Base-by-base conservation (phyloP, 2,113 vertebrate species). In the Grantiella picta region DNA sequence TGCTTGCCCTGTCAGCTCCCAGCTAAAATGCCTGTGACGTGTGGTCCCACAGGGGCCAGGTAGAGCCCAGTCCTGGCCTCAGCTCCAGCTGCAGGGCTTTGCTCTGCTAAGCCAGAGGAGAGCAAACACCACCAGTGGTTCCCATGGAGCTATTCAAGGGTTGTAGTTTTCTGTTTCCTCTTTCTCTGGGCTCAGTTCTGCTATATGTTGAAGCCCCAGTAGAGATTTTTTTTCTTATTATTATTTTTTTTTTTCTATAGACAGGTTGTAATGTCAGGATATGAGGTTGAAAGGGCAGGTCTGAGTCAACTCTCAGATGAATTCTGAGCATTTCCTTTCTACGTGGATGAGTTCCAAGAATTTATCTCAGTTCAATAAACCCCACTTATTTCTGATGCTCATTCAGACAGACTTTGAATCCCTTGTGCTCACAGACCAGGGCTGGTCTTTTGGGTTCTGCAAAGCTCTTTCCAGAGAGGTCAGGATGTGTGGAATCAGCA, bases 281-380 rank as follows among this genome's bases (percentile, higher is more conserved):
- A 56, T 69, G 84, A 90, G 72, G 85, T 75, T 94, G 90, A 95
- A 95, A 94, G 92, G 78, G 66, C 87, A 93, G 71, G 64, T 86
- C 85, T 86, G 92, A 95, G 85, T 94, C 87, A 95, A 88, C 47
- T 80, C 93, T 90, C 68, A 2, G 54, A 57, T 95, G 92, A 94
- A 91, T 95, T 93, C 75, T 70, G 87, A 95, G 75, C 72, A 87
- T 95, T 96, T 96, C 94, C 87, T 92, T 95, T 95, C 84, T 53
- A 54, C 1, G 2, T 82, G 91, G 94, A 94, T 91, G 87, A 87
- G 84, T 76, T 95, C 78, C 91, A 92, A 73, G 90, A 72, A 89
- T 93, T 79, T 85, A 79, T 92, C 79, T 91, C 61, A 86, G 95
- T 96, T 96, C 94, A 94, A 61, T 91, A 95, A 94, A 86, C 89